Conservation (phyloP, 92 coral and sea anemone genomes). For the Parazoanthus darwini region DNA sequence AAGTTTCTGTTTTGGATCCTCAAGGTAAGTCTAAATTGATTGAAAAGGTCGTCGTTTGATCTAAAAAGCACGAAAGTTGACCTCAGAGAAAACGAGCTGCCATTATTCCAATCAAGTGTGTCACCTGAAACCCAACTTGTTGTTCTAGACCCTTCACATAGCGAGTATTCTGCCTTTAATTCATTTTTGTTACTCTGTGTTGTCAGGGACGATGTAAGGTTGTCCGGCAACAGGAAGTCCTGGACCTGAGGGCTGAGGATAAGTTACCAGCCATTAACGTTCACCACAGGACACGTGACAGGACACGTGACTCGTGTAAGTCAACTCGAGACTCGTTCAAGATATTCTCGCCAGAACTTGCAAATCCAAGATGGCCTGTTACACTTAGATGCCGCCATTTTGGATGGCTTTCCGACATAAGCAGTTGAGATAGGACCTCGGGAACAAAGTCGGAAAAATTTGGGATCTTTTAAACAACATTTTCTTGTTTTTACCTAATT, state of each 20-base stretch:
- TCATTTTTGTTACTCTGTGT: not conserved
- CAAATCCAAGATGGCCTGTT: not conserved
- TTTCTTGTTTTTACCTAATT: too few species aligned
- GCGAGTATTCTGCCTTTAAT: not conserved
- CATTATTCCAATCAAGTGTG: not conserved
- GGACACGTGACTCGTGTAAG: constrained; percentile 26
- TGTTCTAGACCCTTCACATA: not conserved
- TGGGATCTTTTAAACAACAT: too few species aligned
- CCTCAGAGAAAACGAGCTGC: too few species aligned
- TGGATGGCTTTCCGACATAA: too few species aligned
- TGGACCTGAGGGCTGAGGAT: constrained; percentile 65
- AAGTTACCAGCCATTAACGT: constrained; percentile 68
- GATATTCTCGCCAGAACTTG: not conserved
- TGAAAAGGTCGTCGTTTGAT: too few species aligned
- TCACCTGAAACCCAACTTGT: not conserved
- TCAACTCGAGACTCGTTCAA: not conserved
- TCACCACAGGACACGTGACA: constrained; percentile 9
- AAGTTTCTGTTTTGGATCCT: too few species aligned
- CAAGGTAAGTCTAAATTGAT: too few species aligned
- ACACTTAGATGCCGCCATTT: too few species aligned
- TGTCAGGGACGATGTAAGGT: constrained; percentile 87
- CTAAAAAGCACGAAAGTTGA: too few species aligned
- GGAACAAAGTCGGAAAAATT: too few species aligned
- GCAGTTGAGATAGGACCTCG: too few species aligned
- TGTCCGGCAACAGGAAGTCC: constrained; percentile 78